Conservation (phyloP, 1,140 invertebrate species). For the Drosophila kurseongensis region DNA sequence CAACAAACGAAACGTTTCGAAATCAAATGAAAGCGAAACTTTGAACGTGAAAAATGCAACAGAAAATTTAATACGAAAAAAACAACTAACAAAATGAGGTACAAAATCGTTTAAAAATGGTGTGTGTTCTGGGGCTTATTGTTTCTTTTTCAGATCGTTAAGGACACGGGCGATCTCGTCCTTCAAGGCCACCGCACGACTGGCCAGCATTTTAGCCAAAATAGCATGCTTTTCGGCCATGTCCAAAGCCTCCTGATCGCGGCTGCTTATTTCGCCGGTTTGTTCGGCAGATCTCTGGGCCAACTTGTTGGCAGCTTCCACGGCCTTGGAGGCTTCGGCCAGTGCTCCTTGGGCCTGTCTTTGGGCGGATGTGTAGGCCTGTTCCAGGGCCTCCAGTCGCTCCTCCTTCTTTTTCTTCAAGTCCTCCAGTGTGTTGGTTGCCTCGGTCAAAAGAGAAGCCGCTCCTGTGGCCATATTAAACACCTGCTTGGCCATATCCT, state of each 20-base stretch:
- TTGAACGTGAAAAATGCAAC: slow-evolving; percentile 36
- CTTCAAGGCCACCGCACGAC: slow-evolving; percentile 48
- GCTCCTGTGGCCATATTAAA: slow-evolving; percentile 39
- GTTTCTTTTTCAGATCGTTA: slow-evolving; percentile 27
- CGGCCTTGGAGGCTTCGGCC: slow-evolving; percentile 47
- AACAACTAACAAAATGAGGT: slow-evolving; percentile 25
- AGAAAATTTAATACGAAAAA: slow-evolving; percentile 66
- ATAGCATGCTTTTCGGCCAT: slow-evolving; percentile 59
- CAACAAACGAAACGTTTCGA: slow-evolving; percentile 21
- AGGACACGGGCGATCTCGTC: slow-evolving; percentile 51
- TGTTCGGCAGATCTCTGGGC: slow-evolving; percentile 9
- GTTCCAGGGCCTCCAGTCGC: slow-evolving; percentile 10
- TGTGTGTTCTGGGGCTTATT: not conserved
- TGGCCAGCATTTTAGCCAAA: slow-evolving; percentile 53
- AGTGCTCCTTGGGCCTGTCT: slow-evolving; percentile 38
- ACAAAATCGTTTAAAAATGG: slow-evolving; percentile 18
- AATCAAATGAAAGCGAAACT: slow-evolving; percentile 29
- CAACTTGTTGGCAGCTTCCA: slow-evolving; percentile 42
- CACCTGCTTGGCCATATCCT: slow-evolving; percentile 37
- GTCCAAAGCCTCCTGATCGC: slow-evolving; percentile 13
- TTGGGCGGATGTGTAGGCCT: slow-evolving; percentile 34
- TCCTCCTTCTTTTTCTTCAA: slow-evolving; percentile 2
- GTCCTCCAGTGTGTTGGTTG: slow-evolving; percentile 24
- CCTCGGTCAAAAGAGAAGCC: slow-evolving; percentile 33
- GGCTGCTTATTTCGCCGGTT: not conserved